Base-by-base conservation (phyloP, 2,888 invertebrate genomes). In the Fragum whitleyi region DNA sequence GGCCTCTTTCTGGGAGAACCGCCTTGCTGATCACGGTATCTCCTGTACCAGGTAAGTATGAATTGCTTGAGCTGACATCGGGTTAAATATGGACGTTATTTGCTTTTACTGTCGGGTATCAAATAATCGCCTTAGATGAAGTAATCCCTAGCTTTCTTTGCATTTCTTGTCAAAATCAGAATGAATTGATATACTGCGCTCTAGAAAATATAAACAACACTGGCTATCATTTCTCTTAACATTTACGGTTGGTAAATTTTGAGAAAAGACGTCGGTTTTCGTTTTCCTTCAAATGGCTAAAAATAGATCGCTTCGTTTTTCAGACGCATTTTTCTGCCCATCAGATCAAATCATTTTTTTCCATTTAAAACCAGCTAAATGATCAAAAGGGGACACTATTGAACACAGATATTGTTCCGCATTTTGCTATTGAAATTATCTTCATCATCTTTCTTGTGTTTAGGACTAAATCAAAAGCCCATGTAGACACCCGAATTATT, bases 11-110 rank as follows among this genome's bases (percentile, higher is more conserved):
- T 95, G 96, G 95, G 95, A 95, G 95, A 95, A 95, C 96, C 95
- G 95, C 96, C 96, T 96, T 95, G 83, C 87, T 96, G 96, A 96
- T 96, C 96, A 96, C 95, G 95, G 95, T 95, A 94, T 94, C 95
- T 96, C 95, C 96, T 96, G 95, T 96, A 96, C 96, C 95, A 96
- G 96, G 96, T 96, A 96, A 96, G 96, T 94, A 94, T 90, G 67
- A 19, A 42, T 39, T 36, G 21, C 9, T 7, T 5, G 23, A 16
- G 67, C 16, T 26, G 26, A 26, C 23, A 5, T 14, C 7, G 3
- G 57, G 1, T 57, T 57, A 57, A 47, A 16, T 47, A 47, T 47
- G n/a, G n/a, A 9, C 47, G 7, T 3, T 9, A 47, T 47, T 47
- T 47, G 16, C n/a, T 3, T 47, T 14, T 47, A 14, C 2, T 19